A percentile compares a stretch with the other conserved stretches of the same genome.
Conservation (phyloP, 2,113 vertebrate genomes). For the Pundamilia nyererei region DNA sequence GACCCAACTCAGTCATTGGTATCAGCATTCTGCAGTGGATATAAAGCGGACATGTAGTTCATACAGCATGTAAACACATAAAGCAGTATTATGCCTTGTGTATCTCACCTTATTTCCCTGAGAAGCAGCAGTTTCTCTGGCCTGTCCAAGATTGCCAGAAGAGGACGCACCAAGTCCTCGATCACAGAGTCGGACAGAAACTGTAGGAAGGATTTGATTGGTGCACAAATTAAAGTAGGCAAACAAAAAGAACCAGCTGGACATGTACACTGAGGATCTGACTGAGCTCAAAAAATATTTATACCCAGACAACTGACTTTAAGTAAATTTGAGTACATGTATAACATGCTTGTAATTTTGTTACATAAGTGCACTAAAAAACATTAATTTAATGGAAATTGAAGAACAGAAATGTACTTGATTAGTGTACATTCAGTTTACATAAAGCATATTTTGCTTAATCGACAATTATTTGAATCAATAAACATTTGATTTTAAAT, state of each 20-base stretch:
- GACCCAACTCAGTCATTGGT: constrained; percentile 77
- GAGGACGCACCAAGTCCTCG: constrained; percentile 87
- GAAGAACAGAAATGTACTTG: neutral
- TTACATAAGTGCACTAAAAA: neutral
- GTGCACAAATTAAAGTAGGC: neutral
- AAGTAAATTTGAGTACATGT: neutral
- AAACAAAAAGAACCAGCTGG: neutral
- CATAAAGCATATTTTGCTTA: neutral
- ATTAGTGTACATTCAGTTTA: neutral
- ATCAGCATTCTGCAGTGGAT: constrained; percentile 78
- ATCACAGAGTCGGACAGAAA: constrained; percentile 79
- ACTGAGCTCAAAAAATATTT: neutral
- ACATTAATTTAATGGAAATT: neutral
- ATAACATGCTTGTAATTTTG: neutral
- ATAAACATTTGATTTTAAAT: neutral
- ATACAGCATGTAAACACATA: neutral
- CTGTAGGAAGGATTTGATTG: constrained; percentile 54
- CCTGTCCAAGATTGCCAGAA: constrained; percentile 89
- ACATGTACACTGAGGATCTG: neutral
- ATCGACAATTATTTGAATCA: neutral
- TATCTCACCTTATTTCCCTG: constrained; percentile 82
- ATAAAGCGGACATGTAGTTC: neutral
- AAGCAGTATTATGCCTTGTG: neutral
- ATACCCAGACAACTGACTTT: neutral
- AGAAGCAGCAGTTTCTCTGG: constrained; percentile 89